Conservation (phyloP, 1,140 invertebrate species). For the Drosophila sp. region DNA sequence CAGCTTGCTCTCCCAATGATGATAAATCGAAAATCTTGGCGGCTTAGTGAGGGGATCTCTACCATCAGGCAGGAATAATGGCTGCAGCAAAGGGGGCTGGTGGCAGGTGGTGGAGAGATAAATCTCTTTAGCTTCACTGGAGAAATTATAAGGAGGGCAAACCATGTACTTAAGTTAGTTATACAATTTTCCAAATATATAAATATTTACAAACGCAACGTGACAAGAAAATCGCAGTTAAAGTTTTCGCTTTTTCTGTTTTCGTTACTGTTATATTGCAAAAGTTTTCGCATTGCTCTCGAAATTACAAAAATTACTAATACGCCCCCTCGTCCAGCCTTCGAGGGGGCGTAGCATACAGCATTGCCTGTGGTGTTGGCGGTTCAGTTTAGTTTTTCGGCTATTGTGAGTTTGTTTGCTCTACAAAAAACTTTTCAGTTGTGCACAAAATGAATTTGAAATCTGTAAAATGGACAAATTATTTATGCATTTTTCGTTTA, state of each 20-base stretch:
- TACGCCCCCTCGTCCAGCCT: slow-evolving; percentile 23
- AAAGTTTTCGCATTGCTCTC: slow-evolving; percentile 64
- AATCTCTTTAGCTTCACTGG: background rate
- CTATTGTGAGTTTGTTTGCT: slow-evolving; percentile 22
- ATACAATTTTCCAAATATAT: slow-evolving; percentile 21
- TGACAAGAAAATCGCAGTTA: slow-evolving; percentile 74
- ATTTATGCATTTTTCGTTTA: slow-evolving; percentile 45
- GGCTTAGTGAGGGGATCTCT: slow-evolving; percentile 50
- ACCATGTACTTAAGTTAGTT: slow-evolving; percentile 9
- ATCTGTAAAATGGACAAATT: slow-evolving; percentile 52
- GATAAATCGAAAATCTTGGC: slow-evolving; percentile 79
- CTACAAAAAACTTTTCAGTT: slow-evolving; percentile 41
- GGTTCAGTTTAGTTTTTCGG: slow-evolving; percentile 18
- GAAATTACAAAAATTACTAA: slow-evolving; percentile 51
- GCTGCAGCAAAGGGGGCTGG: background rate
- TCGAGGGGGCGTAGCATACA: slow-evolving; percentile 20
- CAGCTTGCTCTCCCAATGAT: slow-evolving; percentile 74
- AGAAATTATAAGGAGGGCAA: background rate
- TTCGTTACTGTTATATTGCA: slow-evolving; percentile 58
- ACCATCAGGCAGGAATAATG: background rate
- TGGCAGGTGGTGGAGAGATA: background rate
- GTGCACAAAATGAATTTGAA: slow-evolving; percentile 44
- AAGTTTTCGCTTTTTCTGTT: slow-evolving; percentile 50
- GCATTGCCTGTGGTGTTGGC: slow-evolving; percentile 12
- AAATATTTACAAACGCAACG: slow-evolving; percentile 52